Evolutionary conservation across 2,113 vertebrate species (phyloP).

Genomic region (Epinephelus fuscoguttatus): DNA sequence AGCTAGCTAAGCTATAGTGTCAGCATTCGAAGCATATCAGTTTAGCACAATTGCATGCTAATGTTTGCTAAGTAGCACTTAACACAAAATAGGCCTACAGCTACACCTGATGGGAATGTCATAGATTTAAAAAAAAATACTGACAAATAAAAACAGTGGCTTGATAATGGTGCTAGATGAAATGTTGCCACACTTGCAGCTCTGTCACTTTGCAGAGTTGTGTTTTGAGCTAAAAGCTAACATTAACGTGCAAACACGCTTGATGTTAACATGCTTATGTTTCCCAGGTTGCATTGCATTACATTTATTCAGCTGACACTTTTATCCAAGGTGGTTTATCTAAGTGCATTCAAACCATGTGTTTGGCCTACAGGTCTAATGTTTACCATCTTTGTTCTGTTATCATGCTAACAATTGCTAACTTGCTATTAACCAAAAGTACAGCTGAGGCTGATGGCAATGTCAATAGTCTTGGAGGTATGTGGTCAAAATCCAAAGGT

Average conservation of each 20-base stretch:
- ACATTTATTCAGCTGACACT: too few species aligned
- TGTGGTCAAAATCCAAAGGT: too few species aligned
- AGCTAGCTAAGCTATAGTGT: background rate
- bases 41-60: background rate
- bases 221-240: background rate
- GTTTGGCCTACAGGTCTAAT: too few species aligned
- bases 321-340: too few species aligned
- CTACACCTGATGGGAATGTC: background rate
- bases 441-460: too few species aligned
- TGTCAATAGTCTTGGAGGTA: too few species aligned
- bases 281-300: background rate
- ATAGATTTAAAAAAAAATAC: background rate
- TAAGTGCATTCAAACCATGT: too few species aligned
- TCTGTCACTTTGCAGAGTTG: background rate
- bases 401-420: too few species aligned
- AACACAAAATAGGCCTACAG: background rate
- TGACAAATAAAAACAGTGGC: background rate
- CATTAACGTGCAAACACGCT: background rate
- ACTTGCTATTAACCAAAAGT: too few species aligned
- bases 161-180: background rate
- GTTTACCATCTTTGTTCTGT: too few species aligned
- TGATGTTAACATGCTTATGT: background rate
- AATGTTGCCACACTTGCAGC: background rate
- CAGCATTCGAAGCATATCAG: background rate
- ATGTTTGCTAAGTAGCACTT: background rate